phyloP scores from a whole-genome alignment of 2,888 invertebrate genomes.

The Augochlorella aurata region DNA sequence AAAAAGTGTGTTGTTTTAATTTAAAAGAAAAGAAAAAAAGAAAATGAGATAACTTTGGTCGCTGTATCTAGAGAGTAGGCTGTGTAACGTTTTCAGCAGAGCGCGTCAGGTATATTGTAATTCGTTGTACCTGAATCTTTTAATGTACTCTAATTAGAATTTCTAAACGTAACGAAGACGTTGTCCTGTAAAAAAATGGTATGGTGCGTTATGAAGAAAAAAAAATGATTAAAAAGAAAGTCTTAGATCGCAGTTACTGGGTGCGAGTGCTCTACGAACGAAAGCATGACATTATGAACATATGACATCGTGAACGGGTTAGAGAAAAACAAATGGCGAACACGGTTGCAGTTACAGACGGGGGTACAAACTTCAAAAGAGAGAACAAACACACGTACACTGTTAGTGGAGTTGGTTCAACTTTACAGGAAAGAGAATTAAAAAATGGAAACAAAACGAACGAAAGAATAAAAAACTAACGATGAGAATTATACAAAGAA shows the following conservation, averaged over 20 bases:
- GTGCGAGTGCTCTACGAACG: slow-evolving; percentile 60
- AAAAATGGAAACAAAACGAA: slow-evolving; percentile 33
- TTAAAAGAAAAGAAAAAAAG: neutral
- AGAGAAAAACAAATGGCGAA: slow-evolving; percentile 51
- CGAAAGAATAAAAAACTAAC: slow-evolving; percentile 31
- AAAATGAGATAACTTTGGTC: slow-evolving; percentile 34
- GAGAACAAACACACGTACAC: slow-evolving; percentile 29
- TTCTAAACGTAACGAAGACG: slow-evolving; percentile 73
- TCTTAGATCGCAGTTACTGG: slow-evolving; percentile 59
- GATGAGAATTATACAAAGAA: slow-evolving; percentile 45
- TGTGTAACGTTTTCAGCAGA: slow-evolving; percentile 35
- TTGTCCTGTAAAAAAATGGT: slow-evolving; percentile 67
- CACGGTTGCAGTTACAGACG: slow-evolving; percentile 81
- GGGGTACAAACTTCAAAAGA: slow-evolving; percentile 52
- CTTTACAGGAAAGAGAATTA: slow-evolving; percentile 17
- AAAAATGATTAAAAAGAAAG: slow-evolving; percentile 37
- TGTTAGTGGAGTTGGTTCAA: slow-evolving; percentile 9
- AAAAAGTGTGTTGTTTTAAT: slow-evolving; percentile 44
- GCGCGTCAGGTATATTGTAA: slow-evolving; percentile 47
- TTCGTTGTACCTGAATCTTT: slow-evolving; percentile 57
- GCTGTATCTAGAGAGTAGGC: slow-evolving; percentile 52
- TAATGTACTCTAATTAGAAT: slow-evolving; percentile 54
- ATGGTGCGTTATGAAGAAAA: slow-evolving; percentile 54
- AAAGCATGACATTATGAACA: slow-evolving; percentile 43
- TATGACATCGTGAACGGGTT: slow-evolving; percentile 52